Conservation (phyloP, 2,888 invertebrate genomes). For the Eupeodes latifasciatus region DNA sequence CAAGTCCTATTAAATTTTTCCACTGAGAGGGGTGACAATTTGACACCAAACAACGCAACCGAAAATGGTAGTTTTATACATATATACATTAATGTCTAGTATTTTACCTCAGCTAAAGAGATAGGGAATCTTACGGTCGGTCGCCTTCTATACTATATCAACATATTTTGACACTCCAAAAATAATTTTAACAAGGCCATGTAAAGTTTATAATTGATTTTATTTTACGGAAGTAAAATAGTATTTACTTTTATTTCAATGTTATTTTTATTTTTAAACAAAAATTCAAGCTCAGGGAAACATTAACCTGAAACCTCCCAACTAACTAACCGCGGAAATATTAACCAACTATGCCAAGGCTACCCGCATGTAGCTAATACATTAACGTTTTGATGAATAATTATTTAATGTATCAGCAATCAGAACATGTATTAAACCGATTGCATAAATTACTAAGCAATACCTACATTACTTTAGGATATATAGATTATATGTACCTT, state of each 20-base stretch:
- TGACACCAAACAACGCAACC: too few species aligned
- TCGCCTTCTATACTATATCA: too few species aligned
- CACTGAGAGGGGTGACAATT: too few species aligned
- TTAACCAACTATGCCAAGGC: constrained; percentile 4
- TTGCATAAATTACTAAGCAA: background rate
- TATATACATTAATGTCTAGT: too few species aligned
- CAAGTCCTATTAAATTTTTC: too few species aligned
- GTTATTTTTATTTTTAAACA: background rate
- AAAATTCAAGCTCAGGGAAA: background rate
- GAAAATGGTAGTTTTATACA: too few species aligned
- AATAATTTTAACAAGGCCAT: too few species aligned
- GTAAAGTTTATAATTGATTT: too few species aligned
- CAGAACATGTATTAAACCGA: background rate
- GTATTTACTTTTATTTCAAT: background rate
- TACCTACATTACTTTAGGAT: background rate
- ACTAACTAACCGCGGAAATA: background rate
- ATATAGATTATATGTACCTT: background rate
- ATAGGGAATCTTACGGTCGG: too few species aligned
- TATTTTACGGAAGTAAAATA: background rate
- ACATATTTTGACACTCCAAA: too few species aligned
- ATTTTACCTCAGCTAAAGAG: too few species aligned
- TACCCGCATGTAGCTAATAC: background rate
- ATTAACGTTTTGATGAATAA: background rate
- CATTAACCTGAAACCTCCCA: background rate
- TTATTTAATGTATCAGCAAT: background rate